Evolutionary conservation across 2,888 invertebrate species (phyloP).

Genomic region (Ochropleura plecta): DNA sequence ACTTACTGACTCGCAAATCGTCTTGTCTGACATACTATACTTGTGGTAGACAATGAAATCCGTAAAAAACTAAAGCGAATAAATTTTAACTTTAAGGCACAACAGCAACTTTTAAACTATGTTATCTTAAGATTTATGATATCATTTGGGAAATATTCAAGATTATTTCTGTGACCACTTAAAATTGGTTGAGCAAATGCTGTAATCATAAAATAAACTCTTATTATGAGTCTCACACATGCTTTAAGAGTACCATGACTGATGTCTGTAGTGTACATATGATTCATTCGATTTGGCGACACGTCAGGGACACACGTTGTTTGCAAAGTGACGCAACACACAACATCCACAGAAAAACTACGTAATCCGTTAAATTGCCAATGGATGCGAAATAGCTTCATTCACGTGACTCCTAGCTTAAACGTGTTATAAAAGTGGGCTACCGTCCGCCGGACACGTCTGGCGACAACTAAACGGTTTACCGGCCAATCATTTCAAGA

Average conservation of each 20-base stretch:
- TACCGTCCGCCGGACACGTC: slow-evolving; percentile 57
- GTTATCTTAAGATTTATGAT: slow-evolving; percentile 40
- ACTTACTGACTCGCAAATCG: slow-evolving; percentile 20
- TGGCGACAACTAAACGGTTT: slow-evolving; percentile 75
- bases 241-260: slow-evolving; percentile 30
- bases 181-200: slow-evolving; percentile 32
- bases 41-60: slow-evolving; percentile 11
- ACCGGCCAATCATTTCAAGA: slow-evolving; percentile 75
- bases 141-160: slow-evolving; percentile 46
- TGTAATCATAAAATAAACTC: slow-evolving; percentile 38
- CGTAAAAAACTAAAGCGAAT: slow-evolving; percentile 9
- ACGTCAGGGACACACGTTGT: slow-evolving; percentile 47
- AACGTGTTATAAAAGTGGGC: slow-evolving; percentile 58
- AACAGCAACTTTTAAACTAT: slow-evolving; percentile 10
- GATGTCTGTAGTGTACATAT: slow-evolving; percentile 50
- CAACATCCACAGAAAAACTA: slow-evolving; percentile 52
- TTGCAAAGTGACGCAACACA: slow-evolving; percentile 59
- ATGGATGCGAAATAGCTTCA: slow-evolving; percentile 58
- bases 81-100: slow-evolving; percentile 24
- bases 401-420: slow-evolving; percentile 60
- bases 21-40: slow-evolving; percentile 20
- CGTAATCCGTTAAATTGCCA: slow-evolving; percentile 55
- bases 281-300: slow-evolving; percentile 66
- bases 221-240: slow-evolving; percentile 29
- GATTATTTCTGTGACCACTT: slow-evolving; percentile 39